Percentiles rank a stretch among this genome's conserved stretches.
Conservation (phyloP, 2,797 vertebrate genomes). For the Varecia variegata region DNA sequence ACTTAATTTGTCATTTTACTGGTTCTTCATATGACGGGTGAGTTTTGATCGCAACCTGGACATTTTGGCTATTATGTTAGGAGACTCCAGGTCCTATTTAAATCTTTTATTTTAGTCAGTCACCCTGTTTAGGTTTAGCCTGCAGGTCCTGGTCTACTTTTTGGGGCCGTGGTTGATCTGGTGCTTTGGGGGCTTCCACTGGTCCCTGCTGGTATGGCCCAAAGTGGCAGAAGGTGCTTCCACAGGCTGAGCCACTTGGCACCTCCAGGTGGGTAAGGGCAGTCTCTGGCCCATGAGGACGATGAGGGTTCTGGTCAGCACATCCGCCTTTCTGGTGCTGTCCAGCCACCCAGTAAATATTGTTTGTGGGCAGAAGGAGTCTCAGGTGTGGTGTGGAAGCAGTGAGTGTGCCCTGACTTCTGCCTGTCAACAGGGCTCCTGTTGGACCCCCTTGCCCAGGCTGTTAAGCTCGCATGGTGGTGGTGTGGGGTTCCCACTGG, state of each 20-base stretch:
- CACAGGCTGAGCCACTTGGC: neutral
- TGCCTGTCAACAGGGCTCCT: neutral
- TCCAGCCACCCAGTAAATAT: neutral
- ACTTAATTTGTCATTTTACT: neutral
- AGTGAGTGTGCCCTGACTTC: neutral
- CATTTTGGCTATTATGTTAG: neutral
- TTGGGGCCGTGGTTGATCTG: neutral
- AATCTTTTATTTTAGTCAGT: neutral
- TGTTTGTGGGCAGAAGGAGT: neutral
- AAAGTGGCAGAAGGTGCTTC: neutral
- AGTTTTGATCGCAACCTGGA: neutral
- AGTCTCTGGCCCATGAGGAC: neutral
- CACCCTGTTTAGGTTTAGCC: neutral
- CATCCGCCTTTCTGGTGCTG: neutral
- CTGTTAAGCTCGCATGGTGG: neutral
- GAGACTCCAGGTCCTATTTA: neutral
- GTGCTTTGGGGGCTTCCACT: neutral
- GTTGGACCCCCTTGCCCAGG: neutral
- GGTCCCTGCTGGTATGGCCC: neutral
- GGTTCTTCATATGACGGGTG: neutral
- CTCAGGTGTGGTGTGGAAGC: neutral
- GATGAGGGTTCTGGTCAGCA: neutral
- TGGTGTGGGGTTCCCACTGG: neutral
- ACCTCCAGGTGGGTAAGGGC: neutral
- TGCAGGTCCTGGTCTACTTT: neutral